Conservation (phyloP, 1,140 invertebrate genomes). For the Leptinotarsa texana region DNA sequence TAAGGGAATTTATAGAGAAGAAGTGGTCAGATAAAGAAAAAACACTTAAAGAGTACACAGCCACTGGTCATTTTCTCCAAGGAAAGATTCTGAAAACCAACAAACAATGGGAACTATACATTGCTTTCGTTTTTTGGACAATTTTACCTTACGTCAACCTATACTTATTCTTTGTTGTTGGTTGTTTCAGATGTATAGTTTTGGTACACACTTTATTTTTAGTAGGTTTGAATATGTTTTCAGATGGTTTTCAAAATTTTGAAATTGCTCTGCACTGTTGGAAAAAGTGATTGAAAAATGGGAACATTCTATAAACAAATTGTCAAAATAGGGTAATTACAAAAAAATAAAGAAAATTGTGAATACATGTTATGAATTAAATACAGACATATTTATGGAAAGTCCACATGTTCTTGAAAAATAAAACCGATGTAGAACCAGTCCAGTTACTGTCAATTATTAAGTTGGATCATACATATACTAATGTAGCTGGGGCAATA, state of each 20-base stretch:
- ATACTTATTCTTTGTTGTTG: slow-evolving; percentile 56
- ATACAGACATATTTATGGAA: no score
- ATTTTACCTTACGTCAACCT: slow-evolving; percentile 54
- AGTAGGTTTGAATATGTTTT: slow-evolving; percentile 58
- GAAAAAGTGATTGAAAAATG: slow-evolving; percentile 22
- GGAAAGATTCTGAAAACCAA: slow-evolving; percentile 48
- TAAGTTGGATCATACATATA: no score
- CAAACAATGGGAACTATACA: slow-evolving; percentile 55
- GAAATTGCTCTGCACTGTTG: slow-evolving; percentile 50
- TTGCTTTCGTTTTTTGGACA: slow-evolving; percentile 64
- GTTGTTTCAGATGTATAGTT: slow-evolving; percentile 58
- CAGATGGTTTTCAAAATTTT: slow-evolving; percentile 61
- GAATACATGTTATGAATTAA: no score
- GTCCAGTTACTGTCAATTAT: no score
- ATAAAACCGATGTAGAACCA: no score
- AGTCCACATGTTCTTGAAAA: no score
- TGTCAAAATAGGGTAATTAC: no score
- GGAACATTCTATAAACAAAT: no score
- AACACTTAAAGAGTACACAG: slow-evolving; percentile 63
- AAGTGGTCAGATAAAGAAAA: slow-evolving; percentile 76
- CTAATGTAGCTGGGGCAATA: no score
- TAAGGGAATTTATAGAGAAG: slow-evolving; percentile 70
- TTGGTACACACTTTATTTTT: slow-evolving; percentile 58
- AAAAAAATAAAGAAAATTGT: no score
- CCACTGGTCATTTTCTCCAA: slow-evolving; percentile 57